Evolutionary conservation across 2,888 invertebrate genomes (phyloP), one percentile per base, ranked within the genome.

Genomic region (Mongoloraphidia duomilia): DNA sequence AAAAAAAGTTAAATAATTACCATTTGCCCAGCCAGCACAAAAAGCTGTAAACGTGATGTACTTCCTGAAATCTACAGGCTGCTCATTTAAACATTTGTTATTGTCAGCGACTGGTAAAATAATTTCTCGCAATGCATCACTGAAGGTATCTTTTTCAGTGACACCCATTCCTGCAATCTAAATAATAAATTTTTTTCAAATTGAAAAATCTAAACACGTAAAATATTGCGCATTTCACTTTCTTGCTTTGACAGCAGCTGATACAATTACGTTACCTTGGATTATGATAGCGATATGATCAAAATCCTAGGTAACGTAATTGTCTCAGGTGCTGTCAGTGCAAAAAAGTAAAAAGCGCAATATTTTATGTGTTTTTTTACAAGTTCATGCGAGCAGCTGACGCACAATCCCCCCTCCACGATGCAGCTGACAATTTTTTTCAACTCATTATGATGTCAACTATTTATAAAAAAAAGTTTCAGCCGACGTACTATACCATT

Each of bases 11-110:
- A 10, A 39, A 41, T 26, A 52, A 49, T 52, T 58, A 57, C 66
- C 68, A 50, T 78, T 77, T 42, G 68, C 68, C 64, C 73, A 77
- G 44, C 79, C 79, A 47, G 76, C 80, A 58, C 80, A 80, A 57
- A 80, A 76, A 2, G 76, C 72, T 46, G 78, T 76, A 54, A 75
- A 75, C 47, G 76, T 74, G 11, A 80, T 58, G 46, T 76, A 70
- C 50, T 67, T 68, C 12, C 62, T 59, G 58, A 80, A 79, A 36
- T 77, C 67, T 3, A 61, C 59, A 1, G 66, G 66, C 43, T 72
- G 69, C 46, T 68, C 68, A 1, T 63, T 54, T 3, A 73, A 65
- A 57, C 80, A 80, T 1, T 68, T 65, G 0, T 67, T 60, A 42
- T 73, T 70, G n/a, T 69, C 63, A 13, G 78, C 71, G 2, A 79